Percentiles rank a stretch among this genome's conserved stretches.
These are phyloP conservation scores for Helicoverpa zea DNA, from an alignment of 1,140 invertebrate genomes.

Conservation along the genomic window DNA sequence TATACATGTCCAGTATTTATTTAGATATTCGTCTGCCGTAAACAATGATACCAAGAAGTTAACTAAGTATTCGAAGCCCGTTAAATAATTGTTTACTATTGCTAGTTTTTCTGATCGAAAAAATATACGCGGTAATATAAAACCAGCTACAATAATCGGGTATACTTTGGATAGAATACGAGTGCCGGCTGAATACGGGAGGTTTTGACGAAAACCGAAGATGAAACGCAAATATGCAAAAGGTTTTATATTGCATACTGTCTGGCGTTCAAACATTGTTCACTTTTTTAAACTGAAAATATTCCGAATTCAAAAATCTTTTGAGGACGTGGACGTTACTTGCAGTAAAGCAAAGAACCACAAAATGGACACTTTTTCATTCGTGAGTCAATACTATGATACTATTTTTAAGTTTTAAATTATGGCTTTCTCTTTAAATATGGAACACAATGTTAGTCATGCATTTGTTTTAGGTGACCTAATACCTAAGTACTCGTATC, in stretches of 20 bases:
- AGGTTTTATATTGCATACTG: constrained; percentile 5
- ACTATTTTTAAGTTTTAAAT: no score
- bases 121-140: background rate
- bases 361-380: no score
- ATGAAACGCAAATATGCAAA: background rate
- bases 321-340: no score
- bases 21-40: background rate
- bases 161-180: background rate
- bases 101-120: background rate
- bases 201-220: background rate
- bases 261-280: background rate
- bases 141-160: background rate
- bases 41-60: background rate
- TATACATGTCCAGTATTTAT: no score
- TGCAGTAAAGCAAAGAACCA: no score
- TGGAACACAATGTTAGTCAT: no score
- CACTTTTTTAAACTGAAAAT: background rate
- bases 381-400: no score
- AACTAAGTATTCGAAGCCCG: background rate
- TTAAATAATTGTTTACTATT: background rate
- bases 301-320: no score
- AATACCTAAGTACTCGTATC: no score
- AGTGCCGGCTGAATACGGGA: background rate
- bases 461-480: no score
- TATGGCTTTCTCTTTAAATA: no score